Percentiles rank a stretch among this genome's conserved stretches.
Conservation (phyloP, 2,113 vertebrate genomes). For the Bubo bubo region DNA sequence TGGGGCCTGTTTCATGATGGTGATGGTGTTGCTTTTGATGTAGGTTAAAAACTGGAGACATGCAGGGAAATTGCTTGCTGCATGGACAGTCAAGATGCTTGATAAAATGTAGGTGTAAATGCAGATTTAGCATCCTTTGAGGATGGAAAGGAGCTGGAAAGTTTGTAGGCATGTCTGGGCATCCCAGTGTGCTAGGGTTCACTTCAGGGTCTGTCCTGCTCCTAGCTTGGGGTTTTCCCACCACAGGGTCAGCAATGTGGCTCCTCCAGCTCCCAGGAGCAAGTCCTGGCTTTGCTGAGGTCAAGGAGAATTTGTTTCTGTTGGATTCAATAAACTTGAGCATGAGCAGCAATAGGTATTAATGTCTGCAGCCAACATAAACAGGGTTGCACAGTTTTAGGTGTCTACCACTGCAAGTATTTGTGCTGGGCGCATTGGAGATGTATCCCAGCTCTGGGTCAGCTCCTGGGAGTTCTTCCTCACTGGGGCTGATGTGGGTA, state of each 20-base stretch:
- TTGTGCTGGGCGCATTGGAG: neutral
- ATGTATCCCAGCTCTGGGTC: neutral
- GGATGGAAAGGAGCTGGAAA: neutral
- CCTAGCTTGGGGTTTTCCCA: neutral
- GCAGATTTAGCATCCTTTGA: neutral
- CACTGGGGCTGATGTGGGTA: neutral
- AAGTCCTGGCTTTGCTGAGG: neutral
- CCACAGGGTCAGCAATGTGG: fast-evolving
- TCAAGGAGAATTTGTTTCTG: neutral
- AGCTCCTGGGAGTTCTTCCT: neutral
- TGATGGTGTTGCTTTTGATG: fast-evolving
- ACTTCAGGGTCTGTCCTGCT: neutral
- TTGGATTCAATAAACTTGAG: neutral
- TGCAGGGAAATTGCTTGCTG: neutral
- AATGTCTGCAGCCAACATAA: neutral
- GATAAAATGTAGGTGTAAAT: neutral
- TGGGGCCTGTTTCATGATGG: neutral
- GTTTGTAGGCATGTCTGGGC: neutral
- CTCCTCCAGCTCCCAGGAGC: neutral
- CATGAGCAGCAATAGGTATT: neutral
- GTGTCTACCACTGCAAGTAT: neutral
- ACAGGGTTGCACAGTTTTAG: neutral
- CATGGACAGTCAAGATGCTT: neutral
- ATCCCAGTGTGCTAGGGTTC: fast-evolving
- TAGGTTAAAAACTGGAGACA: neutral